Conservation (phyloP, 2,113 vertebrate species). For the Gasterosteus nipponicus region DNA sequence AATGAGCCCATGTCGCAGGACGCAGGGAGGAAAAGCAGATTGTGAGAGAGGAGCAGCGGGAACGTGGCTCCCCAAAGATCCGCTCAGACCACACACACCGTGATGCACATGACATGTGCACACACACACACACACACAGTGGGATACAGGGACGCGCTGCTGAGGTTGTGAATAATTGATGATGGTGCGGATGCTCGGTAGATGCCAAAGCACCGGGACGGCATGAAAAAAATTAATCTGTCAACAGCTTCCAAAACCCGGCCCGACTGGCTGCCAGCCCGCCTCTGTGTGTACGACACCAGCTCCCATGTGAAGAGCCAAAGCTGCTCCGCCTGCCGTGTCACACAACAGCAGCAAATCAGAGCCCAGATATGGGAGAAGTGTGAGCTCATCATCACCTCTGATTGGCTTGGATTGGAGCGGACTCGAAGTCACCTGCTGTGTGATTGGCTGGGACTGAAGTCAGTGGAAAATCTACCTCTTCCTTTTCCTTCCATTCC, state of each 20-base stretch:
- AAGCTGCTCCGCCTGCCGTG: conserved; percentile 74
- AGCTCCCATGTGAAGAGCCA: conserved; percentile 81
- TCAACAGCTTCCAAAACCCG: conserved; percentile 89
- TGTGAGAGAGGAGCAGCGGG: conserved; percentile 31
- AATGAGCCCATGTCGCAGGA: conserved; percentile 28
- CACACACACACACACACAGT: conserved; percentile 8
- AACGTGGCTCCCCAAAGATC: conserved; percentile 47
- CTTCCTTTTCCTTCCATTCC: conserved; percentile 46
- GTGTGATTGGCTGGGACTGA: conserved; percentile 65
- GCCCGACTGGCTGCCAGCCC: conserved; percentile 79
- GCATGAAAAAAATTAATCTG: conserved; percentile 75
- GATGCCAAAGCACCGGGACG: conserved; percentile 85
- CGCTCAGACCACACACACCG: conserved; percentile 40
- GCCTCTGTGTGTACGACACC: conserved; percentile 68
- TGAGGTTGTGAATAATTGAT: conserved; percentile 88
- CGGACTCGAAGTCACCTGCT: conserved; percentile 68
- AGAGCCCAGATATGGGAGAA: conserved; percentile 48
- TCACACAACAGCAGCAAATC: conserved; percentile 84
- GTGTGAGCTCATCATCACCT: conserved; percentile 68
- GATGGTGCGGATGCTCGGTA: conserved; percentile 75
- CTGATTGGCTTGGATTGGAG: conserved; percentile 81
- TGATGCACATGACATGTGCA: conserved; percentile 13
- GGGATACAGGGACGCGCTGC: conserved; percentile 45
- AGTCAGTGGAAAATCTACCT: conserved; percentile 59
- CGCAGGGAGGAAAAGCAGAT: conserved; percentile 21